phyloP scores from a whole-genome alignment of 2,113 vertebrate genomes.

The Bubalus kerabau region DNA sequence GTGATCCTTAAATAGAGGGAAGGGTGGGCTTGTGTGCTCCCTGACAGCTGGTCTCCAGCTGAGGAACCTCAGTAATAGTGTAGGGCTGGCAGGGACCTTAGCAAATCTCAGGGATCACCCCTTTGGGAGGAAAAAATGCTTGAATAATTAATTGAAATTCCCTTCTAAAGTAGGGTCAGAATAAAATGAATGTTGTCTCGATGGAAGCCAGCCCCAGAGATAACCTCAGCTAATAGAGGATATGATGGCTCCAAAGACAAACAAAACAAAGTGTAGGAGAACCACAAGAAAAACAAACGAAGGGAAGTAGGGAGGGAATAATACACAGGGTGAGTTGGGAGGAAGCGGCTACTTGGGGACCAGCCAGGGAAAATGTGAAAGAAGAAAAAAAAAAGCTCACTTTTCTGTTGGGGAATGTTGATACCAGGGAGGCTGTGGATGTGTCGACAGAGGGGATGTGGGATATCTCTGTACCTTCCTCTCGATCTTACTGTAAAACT shows the following conservation, averaged over 20 bases:
- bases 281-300: conserved; percentile 30
- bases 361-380: conserved; percentile 13
- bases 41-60: conserved; percentile 66
- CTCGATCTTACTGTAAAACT: neutral
- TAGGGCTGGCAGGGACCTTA: conserved; percentile 54
- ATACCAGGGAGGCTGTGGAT: neutral
- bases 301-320: conserved; percentile 12
- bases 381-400: neutral
- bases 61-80: conserved; percentile 37
- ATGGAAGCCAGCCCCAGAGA: conserved; percentile 54
- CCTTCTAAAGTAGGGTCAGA: conserved; percentile 68
- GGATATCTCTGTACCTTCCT: neutral
- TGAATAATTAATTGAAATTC: conserved; percentile 74
- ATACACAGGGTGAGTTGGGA: neutral
- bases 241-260: neutral
- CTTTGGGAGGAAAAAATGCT: conserved; percentile 59
- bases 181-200: conserved; percentile 66
- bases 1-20: neutral
- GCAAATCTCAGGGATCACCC: conserved; percentile 65
- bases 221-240: conserved; percentile 62
- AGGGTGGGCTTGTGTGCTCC: neutral
- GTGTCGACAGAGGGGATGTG: neutral
- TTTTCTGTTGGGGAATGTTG: neutral
- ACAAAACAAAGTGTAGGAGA: conserved; percentile 52
- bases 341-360: conserved; percentile 15